Evolutionary conservation across 2,888 invertebrate species (phyloP), one percentile per base, ranked within the genome.

Genomic region (Synanthedon formicaeformis): DNA sequence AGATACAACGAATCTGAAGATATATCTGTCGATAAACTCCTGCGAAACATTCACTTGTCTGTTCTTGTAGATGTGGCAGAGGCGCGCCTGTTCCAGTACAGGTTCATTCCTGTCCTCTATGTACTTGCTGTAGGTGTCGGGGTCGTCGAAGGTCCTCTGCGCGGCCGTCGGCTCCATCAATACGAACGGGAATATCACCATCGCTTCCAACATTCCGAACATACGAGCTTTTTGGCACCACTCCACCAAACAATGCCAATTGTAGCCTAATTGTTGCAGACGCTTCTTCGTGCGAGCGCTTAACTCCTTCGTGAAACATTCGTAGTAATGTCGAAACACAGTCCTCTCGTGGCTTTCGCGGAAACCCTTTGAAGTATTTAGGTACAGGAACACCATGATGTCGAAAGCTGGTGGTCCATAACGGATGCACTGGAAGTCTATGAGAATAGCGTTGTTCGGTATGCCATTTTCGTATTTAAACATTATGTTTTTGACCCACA

Each of bases 401-500:
- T 85, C 86, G 54, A 84, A 81, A 0, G 81, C 71, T 0, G 85
- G 85, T 1, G 84, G 83, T 0, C 68, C 77, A 57, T 78, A 82
- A 1, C 82, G 65, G 3, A 77, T 54, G 55, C 80, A 75, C 55
- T 86, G 85, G 59, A 69, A 86, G 58, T 86, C 85, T 1, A 86
- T 63, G 0, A 86, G 56, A 2, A 85, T 34, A 0, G 78, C 75
- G 41, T 72, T 73, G 1, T 50, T 60, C 1, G 81, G 82, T 0
- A 55, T 58, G 1, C 64, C 66, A 6, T 64, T 59, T 0, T 70
- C 64, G 52, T 83, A 78, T 53, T 71, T 73, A 51, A 80, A 86
- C 69, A 86, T 69, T 1, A 86, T 73, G 53, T 86, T 86, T 53
- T 82, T 82, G 0, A 66, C 62, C 86, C 86, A 86, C 27, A 85